Conservation (phyloP, 2,888 invertebrate genomes). For the Cylloceria caligata region DNA sequence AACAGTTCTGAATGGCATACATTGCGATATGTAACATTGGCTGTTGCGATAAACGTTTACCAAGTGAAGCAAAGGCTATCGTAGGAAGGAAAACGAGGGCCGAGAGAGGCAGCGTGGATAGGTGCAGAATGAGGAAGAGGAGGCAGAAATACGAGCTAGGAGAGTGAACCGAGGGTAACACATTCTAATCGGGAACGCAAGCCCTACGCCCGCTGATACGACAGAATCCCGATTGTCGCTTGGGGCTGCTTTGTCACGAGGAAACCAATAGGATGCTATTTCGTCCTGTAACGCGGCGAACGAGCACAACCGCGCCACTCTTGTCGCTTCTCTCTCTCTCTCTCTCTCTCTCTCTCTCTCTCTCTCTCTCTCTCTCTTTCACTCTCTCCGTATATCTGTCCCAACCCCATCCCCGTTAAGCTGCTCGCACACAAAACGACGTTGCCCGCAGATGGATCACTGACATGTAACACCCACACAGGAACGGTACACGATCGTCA, state of each 20-base stretch:
- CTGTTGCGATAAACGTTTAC: constrained; percentile 12
- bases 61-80: background rate
- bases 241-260: constrained; percentile 57
- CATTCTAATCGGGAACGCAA: constrained; percentile 63
- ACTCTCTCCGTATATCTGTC: too few species aligned
- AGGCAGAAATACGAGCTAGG: constrained; percentile 14
- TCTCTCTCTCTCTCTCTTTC: too few species aligned
- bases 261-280: constrained; percentile 61
- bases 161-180: constrained; percentile 25
- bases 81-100: background rate
- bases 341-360: background rate
- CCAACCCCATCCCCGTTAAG: too few species aligned
- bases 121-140: constrained; percentile 20
- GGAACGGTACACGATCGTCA: too few species aligned
- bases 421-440: too few species aligned
- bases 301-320: constrained; percentile 44
- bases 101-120: background rate
- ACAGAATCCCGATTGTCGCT: constrained; percentile 62
- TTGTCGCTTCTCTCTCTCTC: constrained; percentile 14
- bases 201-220: constrained; percentile 55
- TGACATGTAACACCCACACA: too few species aligned
- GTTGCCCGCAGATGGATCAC: too few species aligned
- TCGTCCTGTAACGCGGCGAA: constrained; percentile 50
- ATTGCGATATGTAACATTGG: background rate
- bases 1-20: background rate